These are phyloP conservation scores for Pollachius pollachius DNA, from an alignment of 2,113 vertebrate genomes.

Conservation along the genomic window DNA sequence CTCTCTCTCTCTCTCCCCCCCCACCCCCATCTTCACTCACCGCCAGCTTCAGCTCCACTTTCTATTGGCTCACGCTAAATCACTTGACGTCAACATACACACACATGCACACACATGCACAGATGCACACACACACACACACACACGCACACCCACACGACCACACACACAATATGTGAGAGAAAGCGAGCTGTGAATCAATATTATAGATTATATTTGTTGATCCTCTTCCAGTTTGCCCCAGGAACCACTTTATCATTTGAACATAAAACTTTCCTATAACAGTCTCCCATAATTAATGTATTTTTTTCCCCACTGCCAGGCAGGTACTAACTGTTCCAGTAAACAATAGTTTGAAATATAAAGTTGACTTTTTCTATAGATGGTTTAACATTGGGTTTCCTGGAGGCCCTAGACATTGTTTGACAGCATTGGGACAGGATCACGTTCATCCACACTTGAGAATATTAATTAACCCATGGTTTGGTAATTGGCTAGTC, in stretches of 20 bases:
- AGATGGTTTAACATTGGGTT: neutral
- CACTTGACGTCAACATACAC: constrained; percentile 3
- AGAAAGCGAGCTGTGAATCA: constrained; percentile 13
- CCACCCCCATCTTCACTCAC: constrained; percentile 2
- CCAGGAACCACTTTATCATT: constrained; percentile 8
- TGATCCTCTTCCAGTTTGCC: constrained; percentile 16
- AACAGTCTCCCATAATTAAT: constrained; percentile 1
- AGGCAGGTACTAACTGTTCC: neutral
- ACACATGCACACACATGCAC: neutral
- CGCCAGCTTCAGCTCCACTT: constrained; percentile 31
- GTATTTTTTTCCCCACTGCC: neutral
- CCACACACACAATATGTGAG: constrained; percentile 19
- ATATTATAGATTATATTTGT: constrained; percentile 32
- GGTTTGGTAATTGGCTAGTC: neutral
- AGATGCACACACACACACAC: neutral
- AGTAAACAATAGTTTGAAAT: neutral
- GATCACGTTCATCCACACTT: neutral
- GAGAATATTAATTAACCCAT: neutral
- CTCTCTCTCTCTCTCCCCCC: no score
- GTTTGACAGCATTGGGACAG: neutral
- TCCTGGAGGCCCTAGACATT: neutral
- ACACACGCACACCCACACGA: neutral
- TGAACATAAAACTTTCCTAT: constrained; percentile 1
- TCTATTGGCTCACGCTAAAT: constrained; percentile 6
- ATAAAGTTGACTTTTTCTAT: neutral